A percentile compares a stretch with the other conserved stretches of the same genome.
These are phyloP conservation scores for Coregonus suidteri DNA, from an alignment of 2,797 vertebrate genomes.

Conservation along the genomic window DNA sequence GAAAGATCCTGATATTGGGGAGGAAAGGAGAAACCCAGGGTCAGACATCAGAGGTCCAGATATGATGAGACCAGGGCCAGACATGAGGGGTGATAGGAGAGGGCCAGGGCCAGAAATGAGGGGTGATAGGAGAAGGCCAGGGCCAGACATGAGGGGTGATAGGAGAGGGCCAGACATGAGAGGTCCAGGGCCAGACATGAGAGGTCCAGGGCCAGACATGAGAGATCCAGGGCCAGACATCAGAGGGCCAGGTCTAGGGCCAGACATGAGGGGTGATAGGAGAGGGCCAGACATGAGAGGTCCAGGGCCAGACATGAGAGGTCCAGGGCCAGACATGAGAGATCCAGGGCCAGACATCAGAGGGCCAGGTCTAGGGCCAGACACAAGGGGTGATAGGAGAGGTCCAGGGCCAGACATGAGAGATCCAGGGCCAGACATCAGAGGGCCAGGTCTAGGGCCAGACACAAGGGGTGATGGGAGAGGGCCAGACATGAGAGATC, in stretches of 20 bases:
- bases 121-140: not conserved
- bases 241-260: slow-evolving; percentile 1
- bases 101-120: not conserved
- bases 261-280: slow-evolving; percentile 10
- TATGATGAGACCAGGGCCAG: slow-evolving; percentile 8
- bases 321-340: too few relatives aligned
- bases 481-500: too few relatives aligned
- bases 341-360: too few relatives aligned
- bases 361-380: too few relatives aligned
- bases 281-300: slow-evolving; percentile 28
- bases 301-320: slow-evolving; percentile 24
- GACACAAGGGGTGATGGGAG: too few relatives aligned
- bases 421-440: too few relatives aligned
- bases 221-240: not conserved
- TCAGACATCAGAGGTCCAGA: slow-evolving; percentile 13
- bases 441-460: too few relatives aligned
- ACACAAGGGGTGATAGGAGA: too few relatives aligned
- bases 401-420: too few relatives aligned
- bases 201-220: too few relatives aligned
- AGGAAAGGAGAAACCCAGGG: not conserved
- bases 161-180: not conserved
- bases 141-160: slow-evolving; percentile 3
- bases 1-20: slow-evolving; percentile 44
- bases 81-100: too few relatives aligned
- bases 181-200: not conserved